These are phyloP conservation scores for Bombus impatiens DNA, from an alignment of 1,140 invertebrate genomes.

Conservation along the genomic window DNA sequence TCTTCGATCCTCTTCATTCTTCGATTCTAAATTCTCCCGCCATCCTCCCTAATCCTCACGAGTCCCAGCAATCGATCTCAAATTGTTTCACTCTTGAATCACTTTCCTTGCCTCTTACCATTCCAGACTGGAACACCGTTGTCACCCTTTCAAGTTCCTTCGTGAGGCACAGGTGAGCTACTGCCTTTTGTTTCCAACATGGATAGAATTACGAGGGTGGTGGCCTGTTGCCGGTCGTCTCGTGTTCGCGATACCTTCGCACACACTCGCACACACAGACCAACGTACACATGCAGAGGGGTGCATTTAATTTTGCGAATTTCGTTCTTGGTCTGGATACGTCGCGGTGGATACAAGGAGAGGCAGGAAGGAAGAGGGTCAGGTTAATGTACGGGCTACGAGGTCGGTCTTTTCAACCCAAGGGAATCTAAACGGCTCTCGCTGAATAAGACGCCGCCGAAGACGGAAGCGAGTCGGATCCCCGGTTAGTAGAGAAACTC, in stretches of 20 bases:
- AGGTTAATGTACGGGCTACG: slow-evolving; percentile 46
- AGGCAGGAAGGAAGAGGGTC: slow-evolving; percentile 45
- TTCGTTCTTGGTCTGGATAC: slow-evolving; percentile 40
- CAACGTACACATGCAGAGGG: not conserved
- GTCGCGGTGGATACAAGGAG: not conserved
- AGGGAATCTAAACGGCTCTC: slow-evolving; percentile 38
- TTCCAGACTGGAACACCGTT: not conserved
- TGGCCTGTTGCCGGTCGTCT: slow-evolving; percentile 20
- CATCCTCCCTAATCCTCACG: not conserved
- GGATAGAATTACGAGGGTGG: slow-evolving; percentile 35
- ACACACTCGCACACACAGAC: not conserved
- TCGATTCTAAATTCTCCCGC: not conserved
- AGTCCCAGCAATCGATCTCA: not conserved
- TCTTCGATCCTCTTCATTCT: not conserved
- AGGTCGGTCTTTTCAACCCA: slow-evolving; percentile 33
- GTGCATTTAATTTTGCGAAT: slow-evolving; percentile 50
- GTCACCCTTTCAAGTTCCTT: not conserved
- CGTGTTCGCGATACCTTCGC: not conserved
- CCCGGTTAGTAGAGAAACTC: slow-evolving; percentile 27
- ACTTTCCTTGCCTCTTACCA: not conserved
- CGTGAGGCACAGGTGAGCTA: slow-evolving; percentile 8
- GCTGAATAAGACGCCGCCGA: slow-evolving; percentile 49
- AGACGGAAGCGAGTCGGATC: slow-evolving; percentile 42
- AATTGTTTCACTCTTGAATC: slow-evolving; percentile 5
- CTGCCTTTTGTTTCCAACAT: slow-evolving; percentile 16